Evolutionary conservation across 2,113 vertebrate species (phyloP), one percentile per base, ranked within the genome.

Genomic region (Chaenogobius annularis): DNA sequence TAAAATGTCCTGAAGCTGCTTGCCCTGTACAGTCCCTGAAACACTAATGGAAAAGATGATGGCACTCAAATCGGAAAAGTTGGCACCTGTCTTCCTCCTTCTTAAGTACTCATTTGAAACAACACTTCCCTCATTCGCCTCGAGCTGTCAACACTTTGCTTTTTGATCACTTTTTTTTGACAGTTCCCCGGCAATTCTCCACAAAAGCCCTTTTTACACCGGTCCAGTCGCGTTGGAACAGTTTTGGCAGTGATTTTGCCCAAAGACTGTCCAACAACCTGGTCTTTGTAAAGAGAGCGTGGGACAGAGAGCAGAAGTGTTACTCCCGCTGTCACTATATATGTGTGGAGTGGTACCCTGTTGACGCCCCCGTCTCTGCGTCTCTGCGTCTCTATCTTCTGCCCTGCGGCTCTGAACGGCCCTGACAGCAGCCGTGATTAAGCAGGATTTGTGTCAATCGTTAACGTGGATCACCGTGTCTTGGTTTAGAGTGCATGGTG

Each of bases 251-350:
- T 70, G 72, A 75, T 74, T 84, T 78, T 74, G 77, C 78, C 47
- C 82, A 74, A 71, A 76, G 77, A 75, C 75, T 84, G 73, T 73
- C 72, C 79, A 79, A 89, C 87, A 91, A 82, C 81, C 77, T 76
- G 71, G 55, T 37, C 77, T 83, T 83, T 80, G 88, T 87, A 75
- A 77, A 72, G 35, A 74, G 81, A 84, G 65, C 71, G 66, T 74
- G 78, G 75, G 69, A 58, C 61, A 63, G 71, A 81, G 82, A 78
- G 75, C 70, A 52, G 37, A 83, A 82, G 70, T 78, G 83, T 84
- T 84, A 81, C 81, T 77, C 80, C 83, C 82, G 78, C 85, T 78
- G 81, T 85, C 77, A 77, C 78, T 70, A n/a, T 77, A 74, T 86
- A 73, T 87, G 74, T 86, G 69, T 22, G 73, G 83, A 52, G 66